Percentiles rank a stretch among this genome's conserved stretches.
These are phyloP conservation scores for Petromus typicus DNA, from an alignment of 2,113 vertebrate genomes.

Conservation along the genomic window DNA sequence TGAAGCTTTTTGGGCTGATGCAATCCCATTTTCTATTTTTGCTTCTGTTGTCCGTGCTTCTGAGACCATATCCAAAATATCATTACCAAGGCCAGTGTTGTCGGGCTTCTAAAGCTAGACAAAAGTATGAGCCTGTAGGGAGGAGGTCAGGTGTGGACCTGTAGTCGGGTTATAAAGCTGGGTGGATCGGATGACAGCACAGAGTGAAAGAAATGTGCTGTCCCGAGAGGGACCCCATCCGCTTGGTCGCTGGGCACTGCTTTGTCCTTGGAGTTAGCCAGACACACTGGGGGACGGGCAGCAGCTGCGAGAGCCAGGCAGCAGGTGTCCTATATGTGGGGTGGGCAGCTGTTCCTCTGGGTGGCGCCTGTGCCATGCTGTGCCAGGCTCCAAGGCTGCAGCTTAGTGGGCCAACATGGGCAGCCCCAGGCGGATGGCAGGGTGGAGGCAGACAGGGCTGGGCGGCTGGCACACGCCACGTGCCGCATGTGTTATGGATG, in stretches of 20 bases:
- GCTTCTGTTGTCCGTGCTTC: background rate
- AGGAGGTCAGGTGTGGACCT: background rate
- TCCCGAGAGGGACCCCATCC: background rate
- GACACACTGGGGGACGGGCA: accelerated
- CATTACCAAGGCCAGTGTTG: background rate
- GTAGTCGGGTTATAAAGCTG: background rate
- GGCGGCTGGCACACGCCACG: background rate
- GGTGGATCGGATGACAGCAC: background rate
- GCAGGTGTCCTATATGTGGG: background rate
- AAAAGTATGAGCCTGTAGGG: background rate
- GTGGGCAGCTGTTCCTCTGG: background rate
- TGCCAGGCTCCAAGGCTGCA: background rate
- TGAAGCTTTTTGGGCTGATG: background rate
- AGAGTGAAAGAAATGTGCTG: background rate
- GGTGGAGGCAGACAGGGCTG: background rate
- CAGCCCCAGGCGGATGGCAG: background rate
- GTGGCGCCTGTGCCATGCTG: background rate
- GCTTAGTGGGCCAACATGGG: background rate
- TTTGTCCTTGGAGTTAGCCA: background rate
- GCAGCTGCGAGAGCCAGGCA: constrained; percentile 29
- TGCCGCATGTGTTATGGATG: background rate
- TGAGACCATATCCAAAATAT: background rate
- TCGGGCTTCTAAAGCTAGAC: background rate
- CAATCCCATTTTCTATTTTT: background rate
- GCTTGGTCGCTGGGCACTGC: background rate